Evolutionary conservation across 2,888 invertebrate species (phyloP).

Genomic region (Melangyna quadrimaculata): DNA sequence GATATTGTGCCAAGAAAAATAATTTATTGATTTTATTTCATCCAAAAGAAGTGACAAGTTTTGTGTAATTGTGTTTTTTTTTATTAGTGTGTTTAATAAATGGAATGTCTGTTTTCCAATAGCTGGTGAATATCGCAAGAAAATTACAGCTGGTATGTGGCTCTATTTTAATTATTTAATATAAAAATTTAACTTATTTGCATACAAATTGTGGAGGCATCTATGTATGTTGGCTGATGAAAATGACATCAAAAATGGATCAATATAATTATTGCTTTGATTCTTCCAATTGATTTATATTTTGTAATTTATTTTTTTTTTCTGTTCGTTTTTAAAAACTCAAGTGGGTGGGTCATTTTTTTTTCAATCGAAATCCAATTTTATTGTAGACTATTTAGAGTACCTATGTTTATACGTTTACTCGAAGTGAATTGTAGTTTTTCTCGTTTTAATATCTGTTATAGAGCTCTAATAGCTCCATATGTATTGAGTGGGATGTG

Average conservation of each 20-base stretch:
- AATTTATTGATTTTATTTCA: constrained; percentile 66
- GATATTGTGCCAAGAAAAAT: constrained; percentile 62
- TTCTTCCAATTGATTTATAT: constrained; percentile 48
- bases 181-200: constrained; percentile 35
- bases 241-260: constrained; percentile 45
- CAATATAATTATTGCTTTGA: constrained; percentile 47
- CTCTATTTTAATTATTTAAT: not conserved
- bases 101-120: constrained; percentile 41
- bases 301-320: constrained; percentile 1
- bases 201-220: constrained; percentile 18
- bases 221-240: constrained; percentile 19
- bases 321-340: not conserved
- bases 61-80: not conserved
- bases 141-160: constrained; percentile 43
- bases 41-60: constrained; percentile 29
- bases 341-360: constrained; percentile 64
- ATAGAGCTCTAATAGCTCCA: not conserved
- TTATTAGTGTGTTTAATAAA: constrained; percentile 25
- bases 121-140: constrained; percentile 14
- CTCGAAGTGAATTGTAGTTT: constrained; percentile 31
- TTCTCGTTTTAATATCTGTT: constrained; percentile 38
- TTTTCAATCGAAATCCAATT: constrained; percentile 47
- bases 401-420: not conserved
- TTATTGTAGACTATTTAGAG: constrained; percentile 9
- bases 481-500: constrained; percentile 50